Evolutionary conservation across 2,797 vertebrate species (phyloP), one percentile per base, ranked within the genome.

Genomic region (Malacoraja senta): DNA sequence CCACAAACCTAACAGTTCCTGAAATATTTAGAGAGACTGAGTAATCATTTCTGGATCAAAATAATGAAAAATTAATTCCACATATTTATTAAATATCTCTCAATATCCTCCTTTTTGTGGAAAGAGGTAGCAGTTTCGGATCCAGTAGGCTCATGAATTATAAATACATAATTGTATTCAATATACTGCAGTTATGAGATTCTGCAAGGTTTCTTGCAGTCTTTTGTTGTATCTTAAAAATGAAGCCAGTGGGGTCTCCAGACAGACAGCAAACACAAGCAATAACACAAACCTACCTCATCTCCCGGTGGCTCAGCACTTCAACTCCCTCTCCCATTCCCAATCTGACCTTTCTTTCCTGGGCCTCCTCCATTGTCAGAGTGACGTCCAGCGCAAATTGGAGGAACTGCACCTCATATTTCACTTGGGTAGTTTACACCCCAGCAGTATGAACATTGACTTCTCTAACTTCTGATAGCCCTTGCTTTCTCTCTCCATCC

Each of bases 31-130:
- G 90, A n/a, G 29, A 53, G 44, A 29, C 63, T 61, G 13, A 61
- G 0, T 35, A 71, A 35, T n/a, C 32, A 72, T 72, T 92, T 35
- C n/a, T 71, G 65, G 24, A 84, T 26, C 13, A 61, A 84, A 84
- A 61, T 84, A 84, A 84, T 84, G 26, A 92, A 72, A 92, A n/a
- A 44, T 24, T 92, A 84, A 84, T 61, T 84, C 12, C 12, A 12
- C n/a, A 78, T 24, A 58, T 53, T 84, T 29, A 61, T 58, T 83
- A 61, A 83, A 26, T 24, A 26, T 83, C 19, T 84, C 81, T 58
- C 44, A 61, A 61, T 15, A 61, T 61, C 29, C 24, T 24, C 19
- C 2, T 21, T 38, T 35, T 68, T 68, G 61, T 68, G 84, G 84
- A 84, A 32, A 61, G n/a, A 17, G n/a, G 19, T 21, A 35, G 17